Evolutionary conservation across 1,140 invertebrate species (phyloP).

Genomic region (Hylaeus anthracinus): DNA sequence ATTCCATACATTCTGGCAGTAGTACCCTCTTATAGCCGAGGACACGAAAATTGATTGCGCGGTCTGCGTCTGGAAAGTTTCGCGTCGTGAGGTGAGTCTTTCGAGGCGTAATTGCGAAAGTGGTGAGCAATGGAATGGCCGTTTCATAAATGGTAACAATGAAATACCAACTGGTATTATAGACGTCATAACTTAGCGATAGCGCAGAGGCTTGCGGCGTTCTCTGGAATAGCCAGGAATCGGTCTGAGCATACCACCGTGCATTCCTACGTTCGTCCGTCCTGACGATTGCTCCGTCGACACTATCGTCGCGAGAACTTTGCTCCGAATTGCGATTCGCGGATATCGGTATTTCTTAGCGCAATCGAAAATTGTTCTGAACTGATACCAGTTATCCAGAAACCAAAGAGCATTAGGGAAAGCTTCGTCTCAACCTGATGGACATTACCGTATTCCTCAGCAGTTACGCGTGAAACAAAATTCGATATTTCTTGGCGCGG

Average conservation of each 20-base stretch:
- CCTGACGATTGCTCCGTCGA: conserved; percentile 7
- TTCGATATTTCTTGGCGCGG: conserved; percentile 14
- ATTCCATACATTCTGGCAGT: no score
- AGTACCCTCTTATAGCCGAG: not conserved
- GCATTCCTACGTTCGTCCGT: conserved; percentile 50
- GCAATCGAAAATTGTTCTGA: not conserved
- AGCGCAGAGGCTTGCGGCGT: conserved; percentile 45
- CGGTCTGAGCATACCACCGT: conserved; percentile 49
- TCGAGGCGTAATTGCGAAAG: conserved; percentile 14
- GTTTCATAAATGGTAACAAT: conserved; percentile 56
- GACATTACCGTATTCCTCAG: no score
- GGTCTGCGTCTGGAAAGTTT: not conserved
- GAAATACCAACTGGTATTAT: conserved; percentile 59
- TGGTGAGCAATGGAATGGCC: conserved; percentile 28
- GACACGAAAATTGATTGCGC: not conserved
- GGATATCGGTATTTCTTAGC: conserved; percentile 13
- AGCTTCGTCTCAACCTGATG: no score
- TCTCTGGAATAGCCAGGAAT: conserved; percentile 60
- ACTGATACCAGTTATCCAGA: no score
- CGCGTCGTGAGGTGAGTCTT: not conserved
- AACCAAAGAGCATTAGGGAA: no score
- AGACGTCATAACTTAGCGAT: conserved; percentile 60
- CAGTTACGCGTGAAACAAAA: no score
- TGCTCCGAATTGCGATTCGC: conserved; percentile 5
- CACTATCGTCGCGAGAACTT: conserved; percentile 31